Evolutionary conservation across 2,113 vertebrate genomes (phyloP).

Genomic region (Lagenorhynchus albirostris): DNA sequence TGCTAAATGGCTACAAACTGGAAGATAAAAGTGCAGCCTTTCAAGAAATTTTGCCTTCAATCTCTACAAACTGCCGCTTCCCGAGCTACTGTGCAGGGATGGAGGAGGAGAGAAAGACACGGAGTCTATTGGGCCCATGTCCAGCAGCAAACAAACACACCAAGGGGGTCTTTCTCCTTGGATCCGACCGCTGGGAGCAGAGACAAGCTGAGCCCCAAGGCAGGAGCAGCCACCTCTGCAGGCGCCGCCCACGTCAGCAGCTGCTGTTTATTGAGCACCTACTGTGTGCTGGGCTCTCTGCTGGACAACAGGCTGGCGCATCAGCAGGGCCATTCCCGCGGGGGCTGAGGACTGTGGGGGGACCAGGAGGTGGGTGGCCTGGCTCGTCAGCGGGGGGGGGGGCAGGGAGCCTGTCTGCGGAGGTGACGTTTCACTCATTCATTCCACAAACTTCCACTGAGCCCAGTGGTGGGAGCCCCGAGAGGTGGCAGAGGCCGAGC

Average conservation of each 20-base stretch:
- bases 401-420: background rate
- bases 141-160: constrained; percentile 36
- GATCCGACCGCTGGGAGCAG: background rate
- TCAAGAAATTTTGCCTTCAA: constrained; percentile 74
- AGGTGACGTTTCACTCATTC: background rate
- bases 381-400: background rate
- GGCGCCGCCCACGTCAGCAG: rapidly evolving
- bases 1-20: constrained; percentile 69
- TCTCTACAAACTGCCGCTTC: constrained; percentile 59
- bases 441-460: background rate
- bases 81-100: background rate
- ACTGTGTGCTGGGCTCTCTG: background rate
- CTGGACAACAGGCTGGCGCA: background rate
- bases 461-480: too few species aligned
- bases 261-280: background rate
- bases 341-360: background rate
- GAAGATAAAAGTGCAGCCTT: constrained; percentile 70
- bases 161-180: background rate
- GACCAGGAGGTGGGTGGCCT: background rate
- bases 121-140: background rate
- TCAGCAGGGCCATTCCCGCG: rapidly evolving
- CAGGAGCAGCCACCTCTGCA: rapidly evolving
- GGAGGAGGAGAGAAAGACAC: constrained; percentile 28
- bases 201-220: background rate
- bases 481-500: background rate